phyloP scores from a whole-genome alignment of 2,888 invertebrate species.

The Epinotia nisella region DNA sequence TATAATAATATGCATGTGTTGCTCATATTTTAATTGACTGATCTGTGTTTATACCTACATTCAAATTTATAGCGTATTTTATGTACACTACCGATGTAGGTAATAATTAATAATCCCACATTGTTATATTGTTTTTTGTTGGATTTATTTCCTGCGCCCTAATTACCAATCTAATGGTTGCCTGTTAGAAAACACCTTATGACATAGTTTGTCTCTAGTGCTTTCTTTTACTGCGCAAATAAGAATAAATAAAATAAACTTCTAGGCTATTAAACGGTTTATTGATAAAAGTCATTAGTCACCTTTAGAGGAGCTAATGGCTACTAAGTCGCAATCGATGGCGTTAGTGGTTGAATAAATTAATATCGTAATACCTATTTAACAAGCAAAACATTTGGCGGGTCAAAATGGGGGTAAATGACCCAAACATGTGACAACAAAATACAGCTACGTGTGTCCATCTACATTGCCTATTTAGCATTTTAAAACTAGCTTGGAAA shows the following conservation, averaged over 20 bases:
- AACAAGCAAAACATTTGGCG: slow-evolving; percentile 28
- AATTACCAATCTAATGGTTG: too few relatives aligned
- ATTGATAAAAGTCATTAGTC: neutral
- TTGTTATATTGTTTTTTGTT: too few relatives aligned
- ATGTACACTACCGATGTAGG: too few relatives aligned
- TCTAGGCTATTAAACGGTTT: neutral
- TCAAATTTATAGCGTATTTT: too few relatives aligned
- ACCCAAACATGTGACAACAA: slow-evolving; percentile 46
- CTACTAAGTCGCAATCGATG: neutral
- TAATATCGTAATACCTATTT: slow-evolving; percentile 45
- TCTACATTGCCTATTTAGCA: slow-evolving; percentile 50
- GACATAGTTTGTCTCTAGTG: too few relatives aligned
- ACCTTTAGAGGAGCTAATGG: neutral
- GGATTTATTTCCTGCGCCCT: too few relatives aligned
- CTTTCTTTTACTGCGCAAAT: too few relatives aligned
- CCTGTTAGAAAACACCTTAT: too few relatives aligned
- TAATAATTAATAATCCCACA: too few relatives aligned
- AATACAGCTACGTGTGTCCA: slow-evolving; percentile 40
- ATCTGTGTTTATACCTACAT: too few relatives aligned
- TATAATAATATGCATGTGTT: too few relatives aligned
- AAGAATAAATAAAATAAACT: neutral
- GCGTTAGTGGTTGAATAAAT: slow-evolving; percentile 53
- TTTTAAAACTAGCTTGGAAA: slow-evolving; percentile 50
- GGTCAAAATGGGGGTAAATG: slow-evolving; percentile 43
- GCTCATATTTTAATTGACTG: too few relatives aligned